These are phyloP conservation scores for Agrypnus murinus DNA, from an alignment of 2,888 invertebrate species.

Conservation along the genomic window DNA sequence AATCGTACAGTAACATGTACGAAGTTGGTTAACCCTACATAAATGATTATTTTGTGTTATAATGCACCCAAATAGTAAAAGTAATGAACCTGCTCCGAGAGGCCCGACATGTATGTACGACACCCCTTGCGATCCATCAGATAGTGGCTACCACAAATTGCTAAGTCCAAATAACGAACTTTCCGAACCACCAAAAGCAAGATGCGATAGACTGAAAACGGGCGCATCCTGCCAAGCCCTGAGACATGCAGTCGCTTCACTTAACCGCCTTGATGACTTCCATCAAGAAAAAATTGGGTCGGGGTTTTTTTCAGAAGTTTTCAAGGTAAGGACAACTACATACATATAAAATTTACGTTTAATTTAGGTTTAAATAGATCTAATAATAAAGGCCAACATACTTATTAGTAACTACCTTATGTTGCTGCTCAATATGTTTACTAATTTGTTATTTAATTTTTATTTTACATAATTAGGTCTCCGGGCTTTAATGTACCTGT, in stretches of 20 bases:
- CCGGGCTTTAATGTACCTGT: conserved; percentile 18
- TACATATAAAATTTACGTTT: neutral
- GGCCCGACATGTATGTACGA: conserved; percentile 69
- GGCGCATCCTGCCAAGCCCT: conserved; percentile 92
- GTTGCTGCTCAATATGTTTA: no score
- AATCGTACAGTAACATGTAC: conserved; percentile 68
- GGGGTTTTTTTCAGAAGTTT: conserved; percentile 98
- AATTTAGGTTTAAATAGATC: neutral
- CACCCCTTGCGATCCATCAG: conserved; percentile 69
- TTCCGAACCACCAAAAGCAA: conserved; percentile 67
- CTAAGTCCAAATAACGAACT: conserved; percentile 70
- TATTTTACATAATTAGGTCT: conserved; percentile 20
- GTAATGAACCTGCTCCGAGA: conserved; percentile 60
- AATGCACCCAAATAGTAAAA: conserved; percentile 63
- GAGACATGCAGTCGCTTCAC: conserved; percentile 91
- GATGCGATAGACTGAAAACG: conserved; percentile 76
- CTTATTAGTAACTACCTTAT: no score
- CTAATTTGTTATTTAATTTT: neutral
- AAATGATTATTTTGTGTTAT: conserved; percentile 58
- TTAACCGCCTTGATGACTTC: conserved; percentile 96
- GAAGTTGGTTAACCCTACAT: conserved; percentile 70
- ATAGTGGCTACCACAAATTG: conserved; percentile 67
- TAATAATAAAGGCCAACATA: neutral
- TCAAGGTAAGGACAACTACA: conserved; percentile 86
- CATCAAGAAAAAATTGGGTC: conserved; percentile 93